Conservation (phyloP, 2,797 vertebrate genomes). For the Apogon talboti region DNA sequence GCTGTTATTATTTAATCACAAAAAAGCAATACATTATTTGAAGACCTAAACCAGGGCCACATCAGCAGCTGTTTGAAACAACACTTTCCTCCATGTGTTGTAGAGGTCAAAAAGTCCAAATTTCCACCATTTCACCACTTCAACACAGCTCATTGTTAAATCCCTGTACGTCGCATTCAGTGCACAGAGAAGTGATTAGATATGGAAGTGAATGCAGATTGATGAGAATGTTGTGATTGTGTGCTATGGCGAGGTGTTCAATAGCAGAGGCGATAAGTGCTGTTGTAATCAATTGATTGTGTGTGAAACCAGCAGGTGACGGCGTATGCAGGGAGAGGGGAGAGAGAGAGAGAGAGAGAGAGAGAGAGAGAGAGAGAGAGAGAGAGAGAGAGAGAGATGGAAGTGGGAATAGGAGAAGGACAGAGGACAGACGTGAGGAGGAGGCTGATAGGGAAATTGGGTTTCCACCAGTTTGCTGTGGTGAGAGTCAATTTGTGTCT, state of each 20-base stretch:
- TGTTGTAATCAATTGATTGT: constrained; percentile 73
- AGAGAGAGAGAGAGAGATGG: constrained; percentile 29
- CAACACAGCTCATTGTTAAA: constrained; percentile 6
- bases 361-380: not conserved
- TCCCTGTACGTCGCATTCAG: not conserved
- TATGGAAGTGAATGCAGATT: constrained; percentile 40
- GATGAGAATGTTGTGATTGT: constrained; percentile 57
- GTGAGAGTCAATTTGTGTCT: constrained; percentile 3
- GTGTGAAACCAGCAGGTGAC: constrained; percentile 68
- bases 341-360: constrained; percentile 32
- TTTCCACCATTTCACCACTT: constrained; percentile 7
- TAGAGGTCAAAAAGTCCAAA: constrained; percentile 14
- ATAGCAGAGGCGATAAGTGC: constrained; percentile 52
- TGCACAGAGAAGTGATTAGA: constrained; percentile 29
- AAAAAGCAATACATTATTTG: no score
- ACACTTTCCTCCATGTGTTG: not conserved
- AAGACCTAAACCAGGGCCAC: no score
- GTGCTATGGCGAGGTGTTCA: constrained; percentile 37
- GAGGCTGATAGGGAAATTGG: constrained; percentile 25
- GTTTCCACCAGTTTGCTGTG: constrained; percentile 41
- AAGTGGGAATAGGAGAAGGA: constrained; percentile 36
- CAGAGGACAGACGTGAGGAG: constrained; percentile 25
- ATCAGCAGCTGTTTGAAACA: constrained; percentile 1
- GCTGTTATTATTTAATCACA: no score
- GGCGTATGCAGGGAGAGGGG: constrained; percentile 8